Evolutionary conservation across 2,797 vertebrate genomes (phyloP).

Genomic region (Mus spretus): DNA sequence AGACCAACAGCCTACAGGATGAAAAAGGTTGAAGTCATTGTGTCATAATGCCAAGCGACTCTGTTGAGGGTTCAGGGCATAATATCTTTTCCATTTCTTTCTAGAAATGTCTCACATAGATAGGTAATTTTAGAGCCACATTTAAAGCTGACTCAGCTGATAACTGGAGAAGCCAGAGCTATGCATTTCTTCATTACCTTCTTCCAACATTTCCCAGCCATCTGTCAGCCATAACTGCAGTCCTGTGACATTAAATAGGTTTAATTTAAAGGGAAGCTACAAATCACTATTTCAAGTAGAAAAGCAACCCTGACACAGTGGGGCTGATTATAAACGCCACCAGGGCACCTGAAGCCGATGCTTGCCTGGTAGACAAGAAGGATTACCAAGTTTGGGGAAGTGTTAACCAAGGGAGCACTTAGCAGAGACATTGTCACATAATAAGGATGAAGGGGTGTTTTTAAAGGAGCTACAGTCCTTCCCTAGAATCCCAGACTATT

Average conservation of each 20-base stretch:
- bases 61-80: slow-evolving; percentile 2
- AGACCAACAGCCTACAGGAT: neutral
- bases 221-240: neutral
- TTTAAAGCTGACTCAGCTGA: slow-evolving; percentile 2
- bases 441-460: neutral
- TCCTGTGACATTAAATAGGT: slow-evolving; percentile 12
- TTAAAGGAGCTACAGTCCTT: neutral
- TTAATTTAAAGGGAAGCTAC: slow-evolving; percentile 57
- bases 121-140: neutral
- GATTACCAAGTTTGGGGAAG: neutral
- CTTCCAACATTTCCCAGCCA: neutral
- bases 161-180: neutral
- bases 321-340: neutral
- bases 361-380: slow-evolving; percentile 47
- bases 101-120: neutral
- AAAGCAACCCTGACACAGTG: slow-evolving; percentile 37
- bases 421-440: neutral
- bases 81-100: slow-evolving; percentile 22
- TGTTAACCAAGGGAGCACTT: neutral
- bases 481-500: neutral
- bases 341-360: neutral
- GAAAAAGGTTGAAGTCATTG: neutral
- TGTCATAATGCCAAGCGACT: slow-evolving; percentile 1
- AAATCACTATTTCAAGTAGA: slow-evolving; percentile 55
- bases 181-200: neutral